Evolutionary conservation across 2,113 vertebrate genomes (phyloP).

Genomic region (Hiodon alosoides): DNA sequence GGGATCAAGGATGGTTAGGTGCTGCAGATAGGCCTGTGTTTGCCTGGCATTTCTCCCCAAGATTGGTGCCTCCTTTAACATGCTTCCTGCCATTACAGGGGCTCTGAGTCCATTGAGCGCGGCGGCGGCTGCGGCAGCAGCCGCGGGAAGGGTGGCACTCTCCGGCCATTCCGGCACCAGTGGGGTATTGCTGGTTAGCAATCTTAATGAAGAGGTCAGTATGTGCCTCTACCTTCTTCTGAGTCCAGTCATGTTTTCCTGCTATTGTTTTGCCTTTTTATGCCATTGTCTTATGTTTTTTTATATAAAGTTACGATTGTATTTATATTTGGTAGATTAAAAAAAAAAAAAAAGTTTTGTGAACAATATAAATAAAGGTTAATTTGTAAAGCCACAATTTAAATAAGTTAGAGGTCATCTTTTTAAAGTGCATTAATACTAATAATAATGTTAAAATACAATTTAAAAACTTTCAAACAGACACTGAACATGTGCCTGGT

Average conservation of each 20-base stretch:
- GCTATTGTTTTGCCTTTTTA: conserved; percentile 41
- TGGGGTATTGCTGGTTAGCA: conserved; percentile 94
- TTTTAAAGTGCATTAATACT: background rate
- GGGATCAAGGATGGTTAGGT: too few relatives aligned
- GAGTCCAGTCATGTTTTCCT: conserved; percentile 9
- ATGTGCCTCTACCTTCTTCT: conserved; percentile 17
- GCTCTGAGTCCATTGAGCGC: conserved; percentile 89
- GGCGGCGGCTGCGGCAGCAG: conserved; percentile 86
- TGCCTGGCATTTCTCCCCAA: background rate
- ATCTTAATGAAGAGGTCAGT: conserved; percentile 98
- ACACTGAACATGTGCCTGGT: background rate
- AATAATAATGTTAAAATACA: too few relatives aligned
- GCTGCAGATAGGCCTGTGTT: background rate
- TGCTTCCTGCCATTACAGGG: conserved; percentile 71
- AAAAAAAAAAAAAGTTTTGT: too few relatives aligned
- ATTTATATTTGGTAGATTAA: too few relatives aligned
- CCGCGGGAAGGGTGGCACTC: conserved; percentile 86
- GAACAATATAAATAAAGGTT: too few relatives aligned
- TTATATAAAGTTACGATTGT: background rate
- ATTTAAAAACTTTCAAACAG: background rate
- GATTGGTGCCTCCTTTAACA: conserved; percentile 1
- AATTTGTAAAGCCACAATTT: background rate
- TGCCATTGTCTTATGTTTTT: background rate
- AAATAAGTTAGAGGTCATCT: background rate
- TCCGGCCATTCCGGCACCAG: conserved; percentile 81